These are phyloP conservation scores for Aphidius colemani DNA, from an alignment of 2,888 invertebrate genomes.

Conservation along the genomic window DNA sequence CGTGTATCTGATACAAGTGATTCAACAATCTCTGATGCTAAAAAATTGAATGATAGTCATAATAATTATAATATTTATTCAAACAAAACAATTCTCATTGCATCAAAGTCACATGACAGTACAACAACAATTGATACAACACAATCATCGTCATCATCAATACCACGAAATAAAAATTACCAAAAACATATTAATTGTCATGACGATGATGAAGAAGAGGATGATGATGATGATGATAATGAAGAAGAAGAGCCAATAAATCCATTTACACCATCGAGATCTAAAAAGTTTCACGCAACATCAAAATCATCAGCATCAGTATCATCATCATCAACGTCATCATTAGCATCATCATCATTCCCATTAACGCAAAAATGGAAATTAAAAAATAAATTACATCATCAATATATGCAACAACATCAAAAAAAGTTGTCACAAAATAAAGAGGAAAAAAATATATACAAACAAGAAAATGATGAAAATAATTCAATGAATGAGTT, in stretches of 20 bases:
- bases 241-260: constrained; percentile 6
- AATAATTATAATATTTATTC: constrained; percentile 6
- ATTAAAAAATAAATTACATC: constrained; percentile 4
- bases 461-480: not conserved
- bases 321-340: constrained; percentile 22
- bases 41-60: constrained; percentile 26
- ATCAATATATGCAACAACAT: not conserved
- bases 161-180: no score
- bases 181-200: no score
- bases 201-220: no score
- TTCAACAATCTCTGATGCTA: constrained; percentile 23
- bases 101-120: no score
- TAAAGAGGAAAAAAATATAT: not conserved
- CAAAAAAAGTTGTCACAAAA: not conserved
- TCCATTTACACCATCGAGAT: constrained; percentile 18
- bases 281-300: not conserved
- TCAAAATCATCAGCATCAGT: constrained; percentile 12
- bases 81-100: no score
- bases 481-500: not conserved
- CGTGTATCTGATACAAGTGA: constrained; percentile 41
- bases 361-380: constrained; percentile 16
- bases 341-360: constrained; percentile 18
- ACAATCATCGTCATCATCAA: constrained; percentile 11
- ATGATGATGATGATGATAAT: not conserved
- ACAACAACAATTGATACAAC: no score